These are phyloP conservation scores for Leptopilina clavipes DNA, from an alignment of 1,140 invertebrate genomes.

Conservation along the genomic window DNA sequence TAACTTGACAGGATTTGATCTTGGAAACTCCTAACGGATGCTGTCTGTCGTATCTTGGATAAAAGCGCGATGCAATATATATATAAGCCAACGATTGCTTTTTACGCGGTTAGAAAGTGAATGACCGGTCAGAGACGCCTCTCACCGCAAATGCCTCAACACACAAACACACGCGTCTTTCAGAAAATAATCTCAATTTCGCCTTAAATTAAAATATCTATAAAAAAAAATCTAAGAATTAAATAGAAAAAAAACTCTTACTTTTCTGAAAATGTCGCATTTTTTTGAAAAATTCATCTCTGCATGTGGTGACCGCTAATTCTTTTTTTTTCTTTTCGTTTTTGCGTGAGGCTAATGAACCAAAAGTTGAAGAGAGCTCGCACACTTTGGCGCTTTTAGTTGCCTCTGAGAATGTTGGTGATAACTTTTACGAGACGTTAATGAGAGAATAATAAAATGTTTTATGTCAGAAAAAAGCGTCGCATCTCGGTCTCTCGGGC, in stretches of 20 bases:
- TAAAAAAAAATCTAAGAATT: no score
- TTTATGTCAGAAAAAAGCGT: conserved; percentile 23
- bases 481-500: conserved; percentile 21
- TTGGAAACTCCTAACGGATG: neutral
- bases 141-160: conserved; percentile 54
- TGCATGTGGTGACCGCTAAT: no score
- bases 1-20: conserved; percentile 14
- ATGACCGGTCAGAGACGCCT: conserved; percentile 70
- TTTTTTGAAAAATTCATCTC: no score
- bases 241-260: no score
- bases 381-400: conserved; percentile 10
- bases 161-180: no score
- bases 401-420: conserved; percentile 26
- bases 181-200: no score
- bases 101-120: conserved; percentile 65
- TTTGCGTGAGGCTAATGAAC: conserved; percentile 17
- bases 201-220: no score
- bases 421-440: conserved; percentile 35
- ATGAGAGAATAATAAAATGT: conserved; percentile 30
- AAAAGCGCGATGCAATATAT: conserved; percentile 3
- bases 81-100: conserved; percentile 43
- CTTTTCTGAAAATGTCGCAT: no score
- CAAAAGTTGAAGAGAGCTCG: neutral
- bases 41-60: conserved; percentile 1
- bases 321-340: no score